Evolutionary conservation across 2,797 vertebrate genomes (phyloP).

Genomic region (Diceros bicornis): DNA sequence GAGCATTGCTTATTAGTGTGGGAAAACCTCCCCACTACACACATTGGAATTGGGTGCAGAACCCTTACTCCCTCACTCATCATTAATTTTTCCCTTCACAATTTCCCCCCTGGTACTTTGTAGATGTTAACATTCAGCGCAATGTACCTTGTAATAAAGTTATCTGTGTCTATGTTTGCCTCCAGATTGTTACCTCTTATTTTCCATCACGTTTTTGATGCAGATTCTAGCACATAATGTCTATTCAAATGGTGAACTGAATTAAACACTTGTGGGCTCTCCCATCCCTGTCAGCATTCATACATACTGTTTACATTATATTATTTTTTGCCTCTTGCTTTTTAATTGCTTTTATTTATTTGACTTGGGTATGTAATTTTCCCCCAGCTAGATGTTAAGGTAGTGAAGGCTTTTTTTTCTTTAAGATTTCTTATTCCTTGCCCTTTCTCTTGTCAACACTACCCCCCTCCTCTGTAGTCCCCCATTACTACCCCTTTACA

Average conservation of each 20-base stretch:
- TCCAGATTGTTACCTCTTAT: conserved; percentile 9
- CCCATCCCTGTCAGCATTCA: not conserved
- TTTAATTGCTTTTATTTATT: conserved; percentile 41
- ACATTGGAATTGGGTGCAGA: not conserved
- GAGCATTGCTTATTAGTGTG: not conserved
- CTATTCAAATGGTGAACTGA: conserved; percentile 28
- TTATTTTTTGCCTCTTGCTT: not conserved
- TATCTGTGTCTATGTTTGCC: not conserved
- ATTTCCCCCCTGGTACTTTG: not conserved
- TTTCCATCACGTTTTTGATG: not conserved
- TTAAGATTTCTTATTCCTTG: conserved; percentile 1
- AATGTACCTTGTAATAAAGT: not conserved
- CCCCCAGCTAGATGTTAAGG: not conserved
- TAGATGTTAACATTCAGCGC: conserved; percentile 14
- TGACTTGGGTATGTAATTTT: not conserved
- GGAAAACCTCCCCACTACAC: not conserved
- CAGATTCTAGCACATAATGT: not conserved
- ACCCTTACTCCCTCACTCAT: not conserved
- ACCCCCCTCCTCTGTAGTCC: not conserved
- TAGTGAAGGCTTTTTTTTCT: not conserved
- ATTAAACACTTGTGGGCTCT: not conserved
- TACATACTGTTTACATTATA: not conserved
- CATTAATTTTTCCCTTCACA: not conserved
- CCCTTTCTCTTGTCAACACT: not conserved
- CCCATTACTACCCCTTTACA: not conserved